Base-by-base conservation (phyloP, 2,113 vertebrate genomes). In the Notarius lentiginosus region DNA sequence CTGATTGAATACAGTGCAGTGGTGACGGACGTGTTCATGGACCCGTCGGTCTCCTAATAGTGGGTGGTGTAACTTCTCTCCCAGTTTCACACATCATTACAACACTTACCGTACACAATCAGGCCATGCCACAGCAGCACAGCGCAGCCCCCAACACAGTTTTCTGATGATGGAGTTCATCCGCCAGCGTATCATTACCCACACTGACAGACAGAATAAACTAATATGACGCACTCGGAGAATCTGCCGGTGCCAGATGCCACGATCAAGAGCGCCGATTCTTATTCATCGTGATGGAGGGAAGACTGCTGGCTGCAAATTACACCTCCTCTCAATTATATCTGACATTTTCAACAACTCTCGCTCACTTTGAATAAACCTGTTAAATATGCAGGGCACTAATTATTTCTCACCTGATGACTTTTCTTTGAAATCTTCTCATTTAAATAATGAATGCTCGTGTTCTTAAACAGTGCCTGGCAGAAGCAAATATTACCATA, bases 261-360 rank as follows among this genome's bases (percentile, higher is more conserved):
- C 66, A 53, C 66, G 4, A 30, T 76, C 24, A 53, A 14, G 77
- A 47, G 49, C 2, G 65, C 30, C 56, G 22, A 68, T 77, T 90
- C 66, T 84, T 84, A 90, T 88, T 84, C 66, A 77, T 75, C 11
- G 24, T n/a, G 79, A 79, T 34, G 55, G 41, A 68, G 24, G 68
- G 63, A 66, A 53, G 56, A 80, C 14, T 18, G n/a, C 41, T 34
- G 63, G 83, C 11, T 20, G 83, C 55, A 61, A 89, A 90, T 87
- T 84, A 87, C 80, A 82, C 89, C 90, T 85, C 70, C 85, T 77
- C 91, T 93, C 93, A 91, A 94, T 91, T 93, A 93, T 85, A 88
- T 83, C 47, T 95, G 94, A 95, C 95, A 95, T 95, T 95, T 95
- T 92, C 89, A 87, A 91, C 91, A 92, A 92, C 91, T 92, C 87